These are phyloP conservation scores for Gulo gulo DNA, from an alignment of 2,113 vertebrate species.

Conservation along the genomic window DNA sequence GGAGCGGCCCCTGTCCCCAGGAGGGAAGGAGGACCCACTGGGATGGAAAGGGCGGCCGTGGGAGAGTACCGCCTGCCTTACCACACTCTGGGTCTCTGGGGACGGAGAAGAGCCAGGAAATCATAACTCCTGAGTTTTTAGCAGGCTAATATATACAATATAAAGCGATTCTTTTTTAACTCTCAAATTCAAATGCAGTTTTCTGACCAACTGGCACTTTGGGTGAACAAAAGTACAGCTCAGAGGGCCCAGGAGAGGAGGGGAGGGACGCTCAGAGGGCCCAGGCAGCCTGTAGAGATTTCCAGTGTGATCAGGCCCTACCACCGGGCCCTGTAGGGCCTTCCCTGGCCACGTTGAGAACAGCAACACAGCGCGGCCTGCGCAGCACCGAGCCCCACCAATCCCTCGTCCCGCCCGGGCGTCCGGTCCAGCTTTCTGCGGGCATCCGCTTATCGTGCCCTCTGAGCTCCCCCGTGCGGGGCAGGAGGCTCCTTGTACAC, in stretches of 20 bases:
- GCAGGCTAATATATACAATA: neutral
- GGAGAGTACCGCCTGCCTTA: neutral
- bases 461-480: neutral
- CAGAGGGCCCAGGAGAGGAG: neutral
- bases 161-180: neutral
- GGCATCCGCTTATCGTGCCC: neutral
- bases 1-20: neutral
- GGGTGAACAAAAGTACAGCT: neutral
- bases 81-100: rapidly evolving
- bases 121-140: neutral
- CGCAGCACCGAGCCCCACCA: neutral
- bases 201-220: neutral
- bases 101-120: neutral
- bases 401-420: neutral
- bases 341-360: neutral
- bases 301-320: neutral
- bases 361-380: neutral
- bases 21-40: neutral
- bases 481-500: neutral
- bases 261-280: neutral
- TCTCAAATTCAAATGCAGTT: neutral
- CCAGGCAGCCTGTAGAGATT: neutral
- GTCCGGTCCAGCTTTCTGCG: neutral
- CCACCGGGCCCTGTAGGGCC: rapidly evolving
- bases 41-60: neutral